Evolutionary conservation across 2,113 vertebrate genomes (phyloP).

Genomic region (Megaptera novaeangliae): DNA sequence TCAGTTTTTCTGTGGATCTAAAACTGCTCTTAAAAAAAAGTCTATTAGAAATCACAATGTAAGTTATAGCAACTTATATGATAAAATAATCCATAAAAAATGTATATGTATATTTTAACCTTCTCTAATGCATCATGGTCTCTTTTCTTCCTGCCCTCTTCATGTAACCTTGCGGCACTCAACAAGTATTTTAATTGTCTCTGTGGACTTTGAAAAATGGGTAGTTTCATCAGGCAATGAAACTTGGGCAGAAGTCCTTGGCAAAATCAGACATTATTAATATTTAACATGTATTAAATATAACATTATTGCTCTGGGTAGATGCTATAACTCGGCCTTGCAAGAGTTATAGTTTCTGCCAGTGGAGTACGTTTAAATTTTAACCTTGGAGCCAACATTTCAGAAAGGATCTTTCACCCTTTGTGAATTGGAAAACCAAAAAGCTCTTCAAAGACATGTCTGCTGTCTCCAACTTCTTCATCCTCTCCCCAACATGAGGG

Average conservation of each 20-base stretch:
- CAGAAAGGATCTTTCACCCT: background rate
- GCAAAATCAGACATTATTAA: slow-evolving; percentile 27
- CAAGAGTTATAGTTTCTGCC: background rate
- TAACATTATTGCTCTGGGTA: slow-evolving; percentile 28
- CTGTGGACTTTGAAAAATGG: background rate
- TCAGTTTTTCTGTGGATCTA: background rate
- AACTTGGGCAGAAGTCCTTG: slow-evolving; percentile 7
- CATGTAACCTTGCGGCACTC: background rate
- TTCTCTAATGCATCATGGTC: background rate
- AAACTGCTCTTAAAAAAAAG: background rate
- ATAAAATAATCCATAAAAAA: background rate
- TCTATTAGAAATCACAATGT: background rate
- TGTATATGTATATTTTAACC: background rate
- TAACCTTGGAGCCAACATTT: background rate
- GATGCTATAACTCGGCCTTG: slow-evolving; percentile 16
- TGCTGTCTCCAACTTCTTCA: background rate
- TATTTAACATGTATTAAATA: slow-evolving; percentile 46
- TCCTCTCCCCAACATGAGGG: background rate
- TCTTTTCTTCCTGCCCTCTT: background rate
- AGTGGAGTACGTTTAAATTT: background rate
- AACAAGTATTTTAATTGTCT: slow-evolving; percentile 23
- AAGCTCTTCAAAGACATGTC: background rate
- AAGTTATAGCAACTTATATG: background rate
- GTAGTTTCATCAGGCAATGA: background rate
- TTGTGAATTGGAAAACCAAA: background rate